Evolutionary conservation across 2,797 vertebrate genomes (phyloP).

Genomic region (Spinibarbus caldwelli): DNA sequence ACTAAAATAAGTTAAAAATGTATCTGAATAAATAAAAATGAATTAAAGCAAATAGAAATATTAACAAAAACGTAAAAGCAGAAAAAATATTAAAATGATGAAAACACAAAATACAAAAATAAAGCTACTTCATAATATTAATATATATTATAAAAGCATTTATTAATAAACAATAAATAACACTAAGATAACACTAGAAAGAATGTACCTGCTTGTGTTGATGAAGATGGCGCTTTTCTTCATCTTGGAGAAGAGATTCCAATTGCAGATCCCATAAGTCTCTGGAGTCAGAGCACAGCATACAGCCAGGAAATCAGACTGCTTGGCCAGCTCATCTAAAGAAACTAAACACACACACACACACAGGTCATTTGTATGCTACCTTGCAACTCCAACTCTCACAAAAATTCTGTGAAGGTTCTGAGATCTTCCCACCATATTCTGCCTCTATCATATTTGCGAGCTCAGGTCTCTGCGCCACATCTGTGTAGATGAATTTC

Average conservation of each 20-base stretch:
- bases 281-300: conserved; percentile 76
- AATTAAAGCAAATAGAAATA: too few relatives aligned
- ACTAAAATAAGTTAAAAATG: too few relatives aligned
- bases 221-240: conserved; percentile 75
- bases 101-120: too few relatives aligned
- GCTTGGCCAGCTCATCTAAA: conserved; percentile 73
- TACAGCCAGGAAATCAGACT: conserved; percentile 73
- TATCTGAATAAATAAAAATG: too few relatives aligned
- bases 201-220: conserved; percentile 76
- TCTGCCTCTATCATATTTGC: conserved; percentile 80
- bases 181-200: neutral
- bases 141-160: too few relatives aligned
- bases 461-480: conserved; percentile 77
- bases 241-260: conserved; percentile 77
- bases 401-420: neutral
- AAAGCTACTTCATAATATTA: too few relatives aligned
- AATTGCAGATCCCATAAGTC: conserved; percentile 76
- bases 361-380: neutral
- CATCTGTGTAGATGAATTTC: conserved; percentile 84
- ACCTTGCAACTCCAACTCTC: neutral
- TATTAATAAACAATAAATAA: too few relatives aligned
- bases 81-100: too few relatives aligned
- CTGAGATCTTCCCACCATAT: conserved; percentile 72
- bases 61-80: too few relatives aligned
- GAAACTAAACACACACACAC: conserved; percentile 68